Base-by-base conservation (phyloP, 2,113 vertebrate species). In the Mystacornis crossleyi region DNA sequence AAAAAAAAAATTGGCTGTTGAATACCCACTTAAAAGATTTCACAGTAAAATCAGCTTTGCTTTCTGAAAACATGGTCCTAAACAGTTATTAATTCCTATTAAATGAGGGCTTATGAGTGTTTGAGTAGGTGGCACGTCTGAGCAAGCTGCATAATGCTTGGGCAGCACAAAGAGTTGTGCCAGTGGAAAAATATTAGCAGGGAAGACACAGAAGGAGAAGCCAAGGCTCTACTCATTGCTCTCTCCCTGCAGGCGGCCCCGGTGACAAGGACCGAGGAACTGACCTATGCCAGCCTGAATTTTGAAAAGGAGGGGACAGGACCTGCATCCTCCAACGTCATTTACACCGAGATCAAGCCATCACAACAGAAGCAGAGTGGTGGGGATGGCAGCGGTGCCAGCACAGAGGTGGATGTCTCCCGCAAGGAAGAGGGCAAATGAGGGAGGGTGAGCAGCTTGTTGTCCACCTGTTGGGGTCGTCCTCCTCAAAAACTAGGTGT, bases 261-360 rank as follows among this genome's bases (percentile, higher is more conserved):
- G 0, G 62, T 43, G 66, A 58, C 43, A 45, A 64, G 29, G 23
- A 45, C 31, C 0, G 33, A 92, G 60, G 93, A 93, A 20, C 31
- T 80, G 69, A 93, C 81, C 69, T 96, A 93, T 4, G 65, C 54
- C 60, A 84, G 69, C 45, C 78, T 96, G 77, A 73, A 55, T 20
- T 96, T 96, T 73, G 85, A 93, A 57, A 69, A 82, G 53, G 75
- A 66, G 12, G 67, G 16, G 26, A 65, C 29, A 33, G 57, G 34
- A 23, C 18, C 40, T 20, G 0, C 60, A 13, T 18, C 73, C 31
- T 81, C 67, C 3, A 19, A 81, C 0, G 6, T 90, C 1, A 10
- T 90, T 71, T 96, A 95, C 81, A 81, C 54, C 0, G 50, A 90
- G 60, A 36, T 93, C 50, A 95, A 90, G 64, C 72, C 33, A 72